Evolutionary conservation across 2,888 invertebrate species (phyloP).

Genomic region (Romanomermis culicivorax): DNA sequence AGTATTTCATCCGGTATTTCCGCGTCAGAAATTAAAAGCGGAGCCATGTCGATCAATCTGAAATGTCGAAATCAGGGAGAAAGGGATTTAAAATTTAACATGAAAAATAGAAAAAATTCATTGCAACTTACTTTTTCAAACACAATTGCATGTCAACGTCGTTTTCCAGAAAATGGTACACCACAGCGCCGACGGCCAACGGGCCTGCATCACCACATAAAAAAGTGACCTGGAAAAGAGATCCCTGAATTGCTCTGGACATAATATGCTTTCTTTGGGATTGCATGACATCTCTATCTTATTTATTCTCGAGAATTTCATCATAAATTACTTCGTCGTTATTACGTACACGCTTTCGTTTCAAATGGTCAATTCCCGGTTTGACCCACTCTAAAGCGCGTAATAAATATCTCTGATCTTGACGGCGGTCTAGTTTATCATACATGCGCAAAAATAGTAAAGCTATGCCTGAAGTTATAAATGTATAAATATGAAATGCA

Average conservation of each 20-base stretch:
- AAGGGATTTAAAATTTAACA: no score
- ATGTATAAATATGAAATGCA: not conserved
- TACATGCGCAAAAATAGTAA: conserved; percentile 41
- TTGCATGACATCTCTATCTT: no score
- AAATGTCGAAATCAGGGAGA: no score
- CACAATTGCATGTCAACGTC: no score
- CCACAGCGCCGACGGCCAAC: conserved; percentile 41
- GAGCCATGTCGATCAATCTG: not conserved
- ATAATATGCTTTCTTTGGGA: no score
- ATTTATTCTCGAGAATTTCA: no score
- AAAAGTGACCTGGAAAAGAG: conserved; percentile 38
- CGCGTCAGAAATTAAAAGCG: not conserved
- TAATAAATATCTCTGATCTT: conserved; percentile 9
- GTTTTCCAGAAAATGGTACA: conserved; percentile 39
- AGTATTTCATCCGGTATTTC: conserved; percentile 53
- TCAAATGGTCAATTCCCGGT: not conserved
- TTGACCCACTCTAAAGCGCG: conserved; percentile 18
- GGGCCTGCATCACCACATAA: conserved; percentile 48
- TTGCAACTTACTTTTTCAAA: no score
- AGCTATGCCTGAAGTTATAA: conserved; percentile 37
- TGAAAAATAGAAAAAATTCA: no score
- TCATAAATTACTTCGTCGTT: not conserved
- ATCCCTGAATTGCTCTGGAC: no score
- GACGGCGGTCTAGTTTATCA: conserved; percentile 9
- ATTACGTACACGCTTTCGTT: not conserved